Evolutionary conservation across 2,797 vertebrate species (phyloP).

Genomic region (Mallotus villosus): DNA sequence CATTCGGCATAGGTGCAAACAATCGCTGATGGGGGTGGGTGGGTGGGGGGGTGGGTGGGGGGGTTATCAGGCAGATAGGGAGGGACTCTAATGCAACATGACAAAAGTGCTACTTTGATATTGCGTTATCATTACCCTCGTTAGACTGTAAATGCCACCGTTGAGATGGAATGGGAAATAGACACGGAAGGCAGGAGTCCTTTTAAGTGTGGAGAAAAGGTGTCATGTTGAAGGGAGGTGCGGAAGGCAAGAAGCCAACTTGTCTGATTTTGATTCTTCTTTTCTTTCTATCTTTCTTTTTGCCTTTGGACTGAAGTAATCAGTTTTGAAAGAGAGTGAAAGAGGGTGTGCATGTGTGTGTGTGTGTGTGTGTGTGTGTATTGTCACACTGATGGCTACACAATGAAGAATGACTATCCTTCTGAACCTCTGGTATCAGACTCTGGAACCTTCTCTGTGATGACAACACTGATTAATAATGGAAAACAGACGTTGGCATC

Average conservation of each 20-base stretch:
- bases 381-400: slow-evolving; percentile 44
- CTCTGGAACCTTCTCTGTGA: slow-evolving; percentile 55
- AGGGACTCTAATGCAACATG: slow-evolving; percentile 71
- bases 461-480: slow-evolving; percentile 79
- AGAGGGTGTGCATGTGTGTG: slow-evolving; percentile 10
- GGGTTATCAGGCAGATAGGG: slow-evolving; percentile 59
- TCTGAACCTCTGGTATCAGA: slow-evolving; percentile 66
- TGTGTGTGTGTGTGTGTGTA: slow-evolving; percentile 14
- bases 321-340: slow-evolving; percentile 26
- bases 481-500: slow-evolving; percentile 73
- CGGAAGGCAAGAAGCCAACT: slow-evolving; percentile 46
- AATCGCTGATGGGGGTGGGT: slow-evolving; percentile 69
- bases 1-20: slow-evolving; percentile 67
- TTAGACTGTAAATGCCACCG: slow-evolving; percentile 73
- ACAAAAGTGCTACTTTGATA: slow-evolving; percentile 80
- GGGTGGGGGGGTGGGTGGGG: slow-evolving; percentile 31
- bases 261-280: slow-evolving; percentile 40
- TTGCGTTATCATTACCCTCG: slow-evolving; percentile 59
- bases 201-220: slow-evolving; percentile 68
- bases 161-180: slow-evolving; percentile 77
- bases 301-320: slow-evolving; percentile 21
- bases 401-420: slow-evolving; percentile 69
- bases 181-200: slow-evolving; percentile 59
- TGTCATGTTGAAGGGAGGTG: slow-evolving; percentile 58
- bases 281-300: slow-evolving; percentile 27